A percentile compares a stretch with the other conserved stretches of the same genome.
These are phyloP conservation scores for Ailuropoda melanoleuca DNA, from an alignment of 2,113 vertebrate species.

Conservation along the genomic window DNA sequence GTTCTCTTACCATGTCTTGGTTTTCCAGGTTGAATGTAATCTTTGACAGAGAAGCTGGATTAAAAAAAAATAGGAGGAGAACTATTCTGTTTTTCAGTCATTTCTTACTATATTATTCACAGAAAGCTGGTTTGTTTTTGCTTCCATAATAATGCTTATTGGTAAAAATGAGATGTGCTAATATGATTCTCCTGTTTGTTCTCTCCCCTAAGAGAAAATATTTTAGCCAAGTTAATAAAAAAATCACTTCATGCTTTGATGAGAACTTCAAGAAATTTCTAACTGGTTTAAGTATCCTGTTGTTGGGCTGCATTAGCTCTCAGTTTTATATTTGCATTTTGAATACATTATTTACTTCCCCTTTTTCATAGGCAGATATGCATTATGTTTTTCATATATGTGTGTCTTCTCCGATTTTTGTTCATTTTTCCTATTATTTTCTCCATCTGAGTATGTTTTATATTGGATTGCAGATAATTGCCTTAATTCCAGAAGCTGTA, in stretches of 20 bases:
- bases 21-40: not conserved
- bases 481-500: not conserved
- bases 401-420: not conserved
- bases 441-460: not conserved
- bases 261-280: not conserved
- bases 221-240: not conserved
- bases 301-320: not conserved
- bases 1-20: not conserved
- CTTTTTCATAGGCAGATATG: not conserved
- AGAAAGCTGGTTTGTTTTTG: not conserved
- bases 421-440: not conserved
- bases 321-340: not conserved
- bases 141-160: not conserved
- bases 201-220: not conserved
- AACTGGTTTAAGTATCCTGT: not conserved
- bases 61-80: not conserved
- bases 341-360: not conserved
- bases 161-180: not conserved
- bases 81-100: not conserved
- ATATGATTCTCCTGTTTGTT: not conserved
- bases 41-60: not conserved
- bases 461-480: not conserved
- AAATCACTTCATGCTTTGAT: not conserved
- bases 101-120: not conserved
- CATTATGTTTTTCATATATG: not conserved